These are phyloP conservation scores for Mimachlamys varia DNA, from an alignment of 2,888 invertebrate genomes.

Conservation along the genomic window DNA sequence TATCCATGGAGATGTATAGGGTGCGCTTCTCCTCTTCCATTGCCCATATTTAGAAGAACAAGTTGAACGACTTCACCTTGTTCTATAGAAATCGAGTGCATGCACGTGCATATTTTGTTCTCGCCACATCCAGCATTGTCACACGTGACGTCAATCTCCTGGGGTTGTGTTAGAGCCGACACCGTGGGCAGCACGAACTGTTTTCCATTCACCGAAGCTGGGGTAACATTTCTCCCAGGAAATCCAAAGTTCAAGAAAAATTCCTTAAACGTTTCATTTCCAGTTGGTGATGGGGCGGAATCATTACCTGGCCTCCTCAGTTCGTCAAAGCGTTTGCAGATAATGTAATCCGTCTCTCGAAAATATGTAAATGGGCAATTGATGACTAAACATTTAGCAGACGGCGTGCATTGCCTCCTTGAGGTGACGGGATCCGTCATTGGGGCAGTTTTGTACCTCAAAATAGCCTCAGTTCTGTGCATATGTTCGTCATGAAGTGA, in stretches of 20 bases:
- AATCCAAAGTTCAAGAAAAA: constrained; percentile 75
- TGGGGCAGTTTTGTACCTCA: constrained; percentile 45
- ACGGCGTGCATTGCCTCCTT: constrained; percentile 40
- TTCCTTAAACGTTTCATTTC: constrained; percentile 59
- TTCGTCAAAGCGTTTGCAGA: constrained; percentile 58
- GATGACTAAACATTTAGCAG: constrained; percentile 56
- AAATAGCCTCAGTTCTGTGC: constrained; percentile 45
- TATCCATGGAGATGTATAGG: constrained; percentile 78
- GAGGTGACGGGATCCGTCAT: constrained; percentile 29
- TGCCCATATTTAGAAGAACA: constrained; percentile 70
- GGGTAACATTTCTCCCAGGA: constrained; percentile 62
- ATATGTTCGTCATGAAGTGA: constrained; percentile 52
- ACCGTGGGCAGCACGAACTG: constrained; percentile 61
- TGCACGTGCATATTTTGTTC: constrained; percentile 65
- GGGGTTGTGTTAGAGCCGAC: constrained; percentile 64
- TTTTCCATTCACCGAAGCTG: constrained; percentile 68
- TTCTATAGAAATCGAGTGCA: constrained; percentile 61
- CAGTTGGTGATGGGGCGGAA: constrained; percentile 52
- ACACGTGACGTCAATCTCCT: constrained; percentile 63
- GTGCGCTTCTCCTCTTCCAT: constrained; percentile 71
- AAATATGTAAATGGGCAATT: constrained; percentile 67
- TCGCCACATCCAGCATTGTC: constrained; percentile 59
- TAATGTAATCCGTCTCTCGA: constrained; percentile 50
- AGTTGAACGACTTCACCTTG: constrained; percentile 70
- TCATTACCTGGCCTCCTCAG: constrained; percentile 49